Conservation (phyloP, 2,113 vertebrate species). For the Columba janthina region DNA sequence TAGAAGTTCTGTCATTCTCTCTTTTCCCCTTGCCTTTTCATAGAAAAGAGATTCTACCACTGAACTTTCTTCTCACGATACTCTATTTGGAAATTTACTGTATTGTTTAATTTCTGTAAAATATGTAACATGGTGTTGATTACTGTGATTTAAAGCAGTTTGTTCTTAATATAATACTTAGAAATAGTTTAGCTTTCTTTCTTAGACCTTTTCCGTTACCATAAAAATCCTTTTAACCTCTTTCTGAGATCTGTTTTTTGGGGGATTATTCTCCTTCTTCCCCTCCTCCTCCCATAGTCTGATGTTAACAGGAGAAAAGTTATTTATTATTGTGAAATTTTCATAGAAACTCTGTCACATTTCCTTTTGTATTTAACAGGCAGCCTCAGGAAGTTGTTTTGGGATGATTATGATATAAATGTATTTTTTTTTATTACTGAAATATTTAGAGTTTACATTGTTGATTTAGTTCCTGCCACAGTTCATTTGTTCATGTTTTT, state of each 20-base stretch:
- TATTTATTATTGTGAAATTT: not conserved
- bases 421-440: not conserved
- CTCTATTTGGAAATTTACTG: not conserved
- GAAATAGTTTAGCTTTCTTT: not conserved
- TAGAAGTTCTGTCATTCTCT: not conserved
- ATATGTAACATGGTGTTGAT: not conserved
- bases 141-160: not conserved
- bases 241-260: not conserved
- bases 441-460: not conserved
- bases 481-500: not conserved
- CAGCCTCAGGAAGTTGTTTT: not conserved
- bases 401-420: not conserved
- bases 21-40: not conserved
- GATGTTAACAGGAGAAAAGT: not conserved
- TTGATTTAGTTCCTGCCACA: not conserved
- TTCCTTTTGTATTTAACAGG: not conserved
- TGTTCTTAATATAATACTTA: not conserved
- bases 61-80: not conserved
- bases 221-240: accelerated
- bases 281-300: accelerated
- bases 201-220: not conserved
- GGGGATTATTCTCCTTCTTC: not conserved
- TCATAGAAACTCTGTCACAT: not conserved
- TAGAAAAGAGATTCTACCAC: not conserved
- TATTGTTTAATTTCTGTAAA: not conserved